These are phyloP conservation scores for Dolichallabes microphthalmus DNA, from an alignment of 2,113 vertebrate genomes.

Conservation along the genomic window DNA sequence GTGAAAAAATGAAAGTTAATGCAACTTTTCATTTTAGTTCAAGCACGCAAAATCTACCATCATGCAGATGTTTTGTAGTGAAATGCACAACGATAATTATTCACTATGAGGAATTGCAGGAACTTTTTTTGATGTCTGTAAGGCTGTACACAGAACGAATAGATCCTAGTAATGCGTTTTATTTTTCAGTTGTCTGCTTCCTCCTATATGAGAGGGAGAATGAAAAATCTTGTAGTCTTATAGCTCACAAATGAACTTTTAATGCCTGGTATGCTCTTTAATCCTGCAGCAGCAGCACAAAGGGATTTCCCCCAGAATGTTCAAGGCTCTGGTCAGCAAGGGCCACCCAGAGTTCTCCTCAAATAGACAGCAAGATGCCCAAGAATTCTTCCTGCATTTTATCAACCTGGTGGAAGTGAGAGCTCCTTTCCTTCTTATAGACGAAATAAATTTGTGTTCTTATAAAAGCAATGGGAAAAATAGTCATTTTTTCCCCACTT, in stretches of 20 bases:
- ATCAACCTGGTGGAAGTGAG: slow-evolving; percentile 92
- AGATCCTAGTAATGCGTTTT: neutral
- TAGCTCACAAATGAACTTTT: slow-evolving; percentile 33
- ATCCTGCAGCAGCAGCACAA: slow-evolving; percentile 82
- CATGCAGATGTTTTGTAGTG: neutral
- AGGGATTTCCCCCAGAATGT: slow-evolving; percentile 89
- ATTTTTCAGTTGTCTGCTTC: neutral
- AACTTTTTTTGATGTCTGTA: neutral
- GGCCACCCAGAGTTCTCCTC: slow-evolving; percentile 94
- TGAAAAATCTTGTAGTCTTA: neutral
- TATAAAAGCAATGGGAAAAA: neutral
- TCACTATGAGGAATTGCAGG: neutral
- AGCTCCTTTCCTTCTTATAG: neutral
- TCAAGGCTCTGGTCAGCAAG: slow-evolving; percentile 89
- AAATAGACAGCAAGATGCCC: slow-evolving; percentile 91
- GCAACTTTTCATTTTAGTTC: too few relatives aligned
- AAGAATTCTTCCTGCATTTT: slow-evolving; percentile 89
- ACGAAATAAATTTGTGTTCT: neutral
- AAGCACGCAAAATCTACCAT: neutral
- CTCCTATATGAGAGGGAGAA: neutral
- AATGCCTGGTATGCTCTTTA: slow-evolving; percentile 29
- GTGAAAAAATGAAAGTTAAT: too few relatives aligned
- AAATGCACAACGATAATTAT: neutral
- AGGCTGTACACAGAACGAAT: neutral
- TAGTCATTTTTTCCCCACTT: too few relatives aligned